phyloP scores from a whole-genome alignment of 2,797 vertebrate genomes.

The Sebastes oblongus region DNA sequence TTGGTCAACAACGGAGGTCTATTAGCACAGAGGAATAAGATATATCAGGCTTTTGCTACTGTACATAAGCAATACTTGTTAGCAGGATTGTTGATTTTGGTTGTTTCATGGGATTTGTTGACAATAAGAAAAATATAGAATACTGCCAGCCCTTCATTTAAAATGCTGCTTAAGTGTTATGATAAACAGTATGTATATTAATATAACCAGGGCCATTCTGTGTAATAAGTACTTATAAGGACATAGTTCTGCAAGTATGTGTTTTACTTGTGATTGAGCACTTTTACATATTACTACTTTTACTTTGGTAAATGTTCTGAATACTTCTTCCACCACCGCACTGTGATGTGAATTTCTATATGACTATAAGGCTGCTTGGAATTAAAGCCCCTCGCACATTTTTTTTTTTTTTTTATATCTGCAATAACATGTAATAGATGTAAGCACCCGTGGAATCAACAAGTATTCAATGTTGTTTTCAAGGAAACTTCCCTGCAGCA shows the following conservation, averaged over 20 bases:
- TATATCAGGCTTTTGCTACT: background rate
- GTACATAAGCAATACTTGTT: background rate
- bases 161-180: background rate
- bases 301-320: background rate
- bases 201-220: background rate
- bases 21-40: background rate
- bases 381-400: slow-evolving; percentile 9
- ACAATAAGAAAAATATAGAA: background rate
- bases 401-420: background rate
- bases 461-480: slow-evolving; percentile 61
- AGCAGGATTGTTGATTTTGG: background rate
- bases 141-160: background rate
- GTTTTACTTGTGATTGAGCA: background rate
- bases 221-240: background rate
- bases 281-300: background rate
- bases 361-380: slow-evolving; percentile 16
- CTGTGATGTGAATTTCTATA: slow-evolving; percentile 1
- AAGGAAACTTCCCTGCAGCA: slow-evolving; percentile 54
- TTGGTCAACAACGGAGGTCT: background rate
- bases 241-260: background rate
- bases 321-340: background rate
- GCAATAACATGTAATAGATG: slow-evolving; percentile 32
- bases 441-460: slow-evolving; percentile 63
- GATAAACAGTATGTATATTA: background rate
- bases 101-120: background rate